Evolutionary conservation across 2,797 vertebrate genomes (phyloP), one percentile per base, ranked within the genome.

Genomic region (Syngnathus rostellatus): DNA sequence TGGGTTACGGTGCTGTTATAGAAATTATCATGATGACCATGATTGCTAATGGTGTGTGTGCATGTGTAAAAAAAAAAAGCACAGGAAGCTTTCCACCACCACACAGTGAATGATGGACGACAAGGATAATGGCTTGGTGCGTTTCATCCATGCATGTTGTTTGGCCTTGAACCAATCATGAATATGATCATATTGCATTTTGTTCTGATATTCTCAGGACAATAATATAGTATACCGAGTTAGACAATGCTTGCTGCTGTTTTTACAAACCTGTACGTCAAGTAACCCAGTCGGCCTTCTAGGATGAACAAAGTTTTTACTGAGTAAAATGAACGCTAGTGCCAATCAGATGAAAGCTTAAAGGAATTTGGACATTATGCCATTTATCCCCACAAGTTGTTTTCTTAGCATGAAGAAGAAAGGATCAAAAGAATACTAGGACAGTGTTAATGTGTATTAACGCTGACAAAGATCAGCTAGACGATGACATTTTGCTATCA

Each of bases 11-110:
- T 75, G 68, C 75, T 68, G 69, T 77, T 73, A 74, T 62, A 67
- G 75, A 78, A 83, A 78, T 76, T 61, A 83, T 82, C 78, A 76
- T 69, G 70, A 80, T 67, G 70, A 63, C 61, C 59, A 31, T 37
- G 62, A 58, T 57, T 17, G 66, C 70, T 55, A 38, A 48, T 51
- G 62, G 31, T 64, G 65, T 63, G 68, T 19, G 59, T 48, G 64
- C 4, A 37, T 21, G 39, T 31, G 45, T 45, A 25, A n/a, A n/a
- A 40, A 25, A n/a, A n/a, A 40, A 2, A 3, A 38, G 25, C 12
- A 45, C 7, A 48, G 25, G 21, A 19, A 31, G 50, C 21, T 41
- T 58, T 63, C 45, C 59, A 14, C 11, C n/a, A 23, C 25, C 46
- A 57, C 46, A 67, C 43, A 67, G 21, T 19, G 31, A 69, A n/a